These are phyloP conservation scores for Centruroides sculpturatus DNA, from an alignment of 1,140 invertebrate genomes.

Conservation along the genomic window DNA sequence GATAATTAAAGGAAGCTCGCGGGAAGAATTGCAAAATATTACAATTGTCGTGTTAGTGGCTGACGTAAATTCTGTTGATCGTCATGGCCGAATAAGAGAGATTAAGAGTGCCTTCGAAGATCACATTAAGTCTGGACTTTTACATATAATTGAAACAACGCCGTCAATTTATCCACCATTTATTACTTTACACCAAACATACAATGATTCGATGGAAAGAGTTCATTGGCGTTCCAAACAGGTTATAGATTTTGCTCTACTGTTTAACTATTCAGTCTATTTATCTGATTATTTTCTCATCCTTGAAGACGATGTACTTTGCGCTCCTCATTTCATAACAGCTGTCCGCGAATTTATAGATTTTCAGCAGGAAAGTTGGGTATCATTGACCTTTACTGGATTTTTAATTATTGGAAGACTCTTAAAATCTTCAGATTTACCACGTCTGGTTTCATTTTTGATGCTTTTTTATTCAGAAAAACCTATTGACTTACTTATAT, in stretches of 20 bases:
- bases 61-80: constrained; percentile 32
- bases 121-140: constrained; percentile 56
- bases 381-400: constrained; percentile 84
- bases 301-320: constrained; percentile 86
- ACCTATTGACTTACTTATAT: constrained; percentile 90
- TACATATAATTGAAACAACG: constrained; percentile 75
- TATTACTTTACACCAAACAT: constrained; percentile 51
- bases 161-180: constrained; percentile 60
- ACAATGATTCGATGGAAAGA: constrained; percentile 72
- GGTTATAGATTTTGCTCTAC: constrained; percentile 83
- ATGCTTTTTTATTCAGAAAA: constrained; percentile 90
- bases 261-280: constrained; percentile 80
- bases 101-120: constrained; percentile 39
- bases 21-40: not conserved
- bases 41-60: constrained; percentile 76
- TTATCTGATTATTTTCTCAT: constrained; percentile 43
- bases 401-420: constrained; percentile 65
- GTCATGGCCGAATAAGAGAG: constrained; percentile 1
- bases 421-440: constrained; percentile 47
- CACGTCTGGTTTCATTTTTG: constrained; percentile 78
- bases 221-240: constrained; percentile 90
- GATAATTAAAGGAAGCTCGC: not conserved
- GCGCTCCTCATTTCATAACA: constrained; percentile 62
- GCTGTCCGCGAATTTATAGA: constrained; percentile 66
- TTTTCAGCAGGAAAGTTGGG: constrained; percentile 56